A percentile compares a stretch with the other conserved stretches of the same genome.
phyloP scores from a whole-genome alignment of 2,113 vertebrate genomes.

The Lepidothrix coronata region DNA sequence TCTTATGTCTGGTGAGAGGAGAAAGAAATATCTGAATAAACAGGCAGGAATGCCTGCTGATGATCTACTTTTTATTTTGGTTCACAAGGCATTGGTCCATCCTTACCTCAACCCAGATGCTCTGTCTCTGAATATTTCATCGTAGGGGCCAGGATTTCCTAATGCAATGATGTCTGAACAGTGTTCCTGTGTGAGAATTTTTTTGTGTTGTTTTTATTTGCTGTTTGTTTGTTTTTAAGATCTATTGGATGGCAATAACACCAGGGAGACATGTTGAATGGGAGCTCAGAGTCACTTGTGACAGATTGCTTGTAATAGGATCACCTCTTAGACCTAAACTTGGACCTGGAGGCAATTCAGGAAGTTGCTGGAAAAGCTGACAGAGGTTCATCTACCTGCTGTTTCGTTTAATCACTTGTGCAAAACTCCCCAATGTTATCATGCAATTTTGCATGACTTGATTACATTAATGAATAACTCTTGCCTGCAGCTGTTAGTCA shows the following conservation, averaged over 20 bases:
- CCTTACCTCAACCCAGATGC: not conserved
- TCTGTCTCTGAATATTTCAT: not conserved
- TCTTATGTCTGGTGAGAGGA: not conserved
- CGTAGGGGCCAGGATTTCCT: not conserved
- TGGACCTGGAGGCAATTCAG: not conserved
- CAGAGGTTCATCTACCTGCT: not conserved
- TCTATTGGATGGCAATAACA: not conserved
- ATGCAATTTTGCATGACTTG: not conserved
- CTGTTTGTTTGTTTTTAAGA: not conserved
- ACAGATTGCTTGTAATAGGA: not conserved
- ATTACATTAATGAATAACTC: not conserved
- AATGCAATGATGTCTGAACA: rapidly evolving
- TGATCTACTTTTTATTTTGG: not conserved
- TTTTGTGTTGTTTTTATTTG: not conserved
- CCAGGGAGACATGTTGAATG: rapidly evolving
- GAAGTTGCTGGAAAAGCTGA: not conserved
- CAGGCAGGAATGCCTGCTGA: not conserved
- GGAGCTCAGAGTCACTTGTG: not conserved
- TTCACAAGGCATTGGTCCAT: not conserved
- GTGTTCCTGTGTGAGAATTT: not conserved
- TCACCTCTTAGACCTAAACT: not conserved
- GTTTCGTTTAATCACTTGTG: not conserved
- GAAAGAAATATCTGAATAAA: not conserved
- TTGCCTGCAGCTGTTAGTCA: not conserved
- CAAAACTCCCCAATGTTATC: not conserved